Evolutionary conservation across 1,140 invertebrate genomes (phyloP).

Genomic region (Procambarus virginalis): DNA sequence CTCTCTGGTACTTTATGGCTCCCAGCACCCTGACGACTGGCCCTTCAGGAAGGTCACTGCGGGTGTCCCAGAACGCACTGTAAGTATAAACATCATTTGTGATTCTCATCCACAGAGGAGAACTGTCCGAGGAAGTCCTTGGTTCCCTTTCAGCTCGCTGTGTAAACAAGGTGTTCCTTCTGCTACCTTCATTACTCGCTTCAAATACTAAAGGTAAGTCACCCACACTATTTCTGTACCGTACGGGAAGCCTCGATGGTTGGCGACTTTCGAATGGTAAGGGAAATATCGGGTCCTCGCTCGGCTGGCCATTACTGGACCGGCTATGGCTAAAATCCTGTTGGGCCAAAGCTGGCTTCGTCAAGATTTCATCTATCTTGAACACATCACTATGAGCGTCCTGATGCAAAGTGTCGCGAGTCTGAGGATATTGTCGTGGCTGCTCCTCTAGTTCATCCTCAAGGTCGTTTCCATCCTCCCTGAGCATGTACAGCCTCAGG

Average conservation of each 20-base stretch:
- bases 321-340: too few relatives aligned
- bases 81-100: conserved; percentile 60
- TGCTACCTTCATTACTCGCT: not conserved
- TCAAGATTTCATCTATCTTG: too few relatives aligned
- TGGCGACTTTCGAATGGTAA: not conserved
- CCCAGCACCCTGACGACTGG: conserved; percentile 56
- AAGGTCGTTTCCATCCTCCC: too few relatives aligned
- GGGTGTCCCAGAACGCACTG: conserved; percentile 63
- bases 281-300: too few relatives aligned
- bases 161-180: not conserved
- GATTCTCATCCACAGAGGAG: conserved; percentile 47
- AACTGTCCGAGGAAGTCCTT: not conserved
- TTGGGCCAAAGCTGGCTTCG: too few relatives aligned
- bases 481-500: too few relatives aligned
- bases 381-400: too few relatives aligned
- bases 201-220: not conserved
- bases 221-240: not conserved
- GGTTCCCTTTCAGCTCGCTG: not conserved
- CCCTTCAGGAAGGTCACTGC: conserved; percentile 9
- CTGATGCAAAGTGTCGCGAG: too few relatives aligned
- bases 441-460: too few relatives aligned
- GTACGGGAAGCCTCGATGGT: not conserved
- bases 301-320: too few relatives aligned
- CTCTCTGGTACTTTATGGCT: conserved; percentile 34
- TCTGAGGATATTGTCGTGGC: too few relatives aligned